Base-by-base conservation (phyloP, 2,113 vertebrate species). In the Misgurnus mizolepis region DNA sequence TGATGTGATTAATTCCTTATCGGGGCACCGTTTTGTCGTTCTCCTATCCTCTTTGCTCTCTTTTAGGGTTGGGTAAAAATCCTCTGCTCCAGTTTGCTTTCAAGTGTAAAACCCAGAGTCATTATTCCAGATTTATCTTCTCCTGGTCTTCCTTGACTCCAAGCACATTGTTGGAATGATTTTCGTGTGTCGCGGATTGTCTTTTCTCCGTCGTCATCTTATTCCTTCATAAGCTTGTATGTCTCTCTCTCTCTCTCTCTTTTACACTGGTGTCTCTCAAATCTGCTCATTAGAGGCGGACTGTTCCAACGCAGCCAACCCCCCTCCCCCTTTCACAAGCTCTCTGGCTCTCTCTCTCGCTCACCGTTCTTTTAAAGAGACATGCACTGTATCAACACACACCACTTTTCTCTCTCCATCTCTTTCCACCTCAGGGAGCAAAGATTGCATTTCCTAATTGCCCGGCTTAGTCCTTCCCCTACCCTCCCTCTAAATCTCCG, bases 261-360 rank as follows among this genome's bases (percentile, higher is more conserved):
- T 62, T 82, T 82, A 71, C 71, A 79, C 83, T 85, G 67, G 81
- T 89, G 84, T 81, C 86, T 83, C 88, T 88, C 87, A 91, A 89
- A 91, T 91, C 87, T 82, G 86, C 92, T 90, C 67, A 88, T 80
- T 82, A 87, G 82, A 86, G 53, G 84, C 86, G 87, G 87, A 73
- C 80, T 80, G 88, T 87, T 87, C 84, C 84, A 15, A 82, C 78
- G 85, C 87, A 81, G 81, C 83, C 53, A 68, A 86, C 45, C 83
- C n/a, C 85, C 81, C 76, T 83, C 86, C 65, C 77, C 83, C 76
- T 85, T 76, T 55, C 74, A 76, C 34, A 7, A 78, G 76, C 65
- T 81, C 72, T 80, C 18, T 43, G 50, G 70, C 53, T 58, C 53
- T 67, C 70, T 75, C 43, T 40, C 61, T 82, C 17, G 15, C 78